These are phyloP conservation scores for Aelia acuminata DNA, from an alignment of 2,888 invertebrate species.

Conservation along the genomic window DNA sequence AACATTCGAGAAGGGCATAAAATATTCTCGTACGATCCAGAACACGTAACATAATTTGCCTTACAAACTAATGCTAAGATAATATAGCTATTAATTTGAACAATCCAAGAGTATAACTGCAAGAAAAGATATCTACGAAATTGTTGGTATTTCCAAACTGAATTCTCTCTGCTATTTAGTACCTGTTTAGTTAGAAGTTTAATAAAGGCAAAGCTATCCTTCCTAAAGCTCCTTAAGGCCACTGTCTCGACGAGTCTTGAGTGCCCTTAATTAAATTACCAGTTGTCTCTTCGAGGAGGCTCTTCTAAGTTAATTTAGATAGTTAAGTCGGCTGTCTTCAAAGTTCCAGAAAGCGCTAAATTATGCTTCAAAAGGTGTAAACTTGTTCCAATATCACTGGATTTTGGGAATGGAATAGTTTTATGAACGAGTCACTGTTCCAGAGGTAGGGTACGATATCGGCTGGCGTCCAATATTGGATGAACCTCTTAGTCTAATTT, in stretches of 20 bases:
- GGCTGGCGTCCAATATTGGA: too few relatives aligned
- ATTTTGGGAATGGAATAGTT: too few relatives aligned
- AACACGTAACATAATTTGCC: too few relatives aligned
- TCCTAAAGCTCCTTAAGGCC: not conserved
- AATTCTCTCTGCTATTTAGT: not conserved
- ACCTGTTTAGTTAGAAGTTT: not conserved
- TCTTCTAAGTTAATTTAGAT: not conserved
- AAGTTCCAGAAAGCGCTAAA: not conserved
- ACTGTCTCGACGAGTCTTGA: not conserved
- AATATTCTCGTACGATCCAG: too few relatives aligned
- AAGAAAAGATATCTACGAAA: not conserved
- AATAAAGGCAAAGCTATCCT: not conserved
- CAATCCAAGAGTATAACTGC: not conserved
- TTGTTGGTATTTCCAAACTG: not conserved
- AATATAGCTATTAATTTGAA: too few relatives aligned
- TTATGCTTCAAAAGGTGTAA: not conserved
- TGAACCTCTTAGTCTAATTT: too few relatives aligned
- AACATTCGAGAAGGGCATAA: too few relatives aligned
- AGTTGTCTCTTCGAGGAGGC: not conserved
- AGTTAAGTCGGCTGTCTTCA: not conserved
- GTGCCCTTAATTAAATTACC: constrained; percentile 20
- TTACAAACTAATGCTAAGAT: too few relatives aligned
- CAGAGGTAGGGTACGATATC: too few relatives aligned
- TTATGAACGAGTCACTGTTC: too few relatives aligned
- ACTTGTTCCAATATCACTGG: not conserved